Percentiles rank a stretch among this genome's conserved stretches.
phyloP scores from a whole-genome alignment of 2,888 invertebrate species.

The Chrysotoxum bicinctum region DNA sequence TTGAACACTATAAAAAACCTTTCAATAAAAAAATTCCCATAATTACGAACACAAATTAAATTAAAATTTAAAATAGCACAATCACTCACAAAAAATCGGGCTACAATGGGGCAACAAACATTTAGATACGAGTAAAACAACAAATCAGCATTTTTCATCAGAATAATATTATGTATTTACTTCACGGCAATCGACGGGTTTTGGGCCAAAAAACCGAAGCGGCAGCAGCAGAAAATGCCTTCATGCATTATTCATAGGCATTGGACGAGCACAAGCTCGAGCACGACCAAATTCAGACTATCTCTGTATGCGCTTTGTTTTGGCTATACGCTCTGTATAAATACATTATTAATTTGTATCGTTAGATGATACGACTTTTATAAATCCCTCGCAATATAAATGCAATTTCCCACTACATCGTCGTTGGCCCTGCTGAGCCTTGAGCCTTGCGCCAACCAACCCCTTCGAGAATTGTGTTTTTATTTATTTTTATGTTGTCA shows the following conservation, averaged over 20 bases:
- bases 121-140: constrained; percentile 40
- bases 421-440: not conserved
- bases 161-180: constrained; percentile 60
- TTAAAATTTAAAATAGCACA: constrained; percentile 70
- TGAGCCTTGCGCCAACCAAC: constrained; percentile 17
- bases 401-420: constrained; percentile 65
- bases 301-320: constrained; percentile 64
- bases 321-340: constrained; percentile 66
- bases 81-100: constrained; percentile 29
- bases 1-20: not conserved
- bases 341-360: constrained; percentile 73
- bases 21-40: constrained; percentile 20
- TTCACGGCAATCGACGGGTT: constrained; percentile 44
- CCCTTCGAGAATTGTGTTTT: constrained; percentile 64
- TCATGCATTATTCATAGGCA: constrained; percentile 71
- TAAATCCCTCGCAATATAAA: constrained; percentile 71
- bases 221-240: constrained; percentile 33
- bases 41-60: constrained; percentile 67
- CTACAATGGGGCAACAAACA: constrained; percentile 8
- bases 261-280: constrained; percentile 26
- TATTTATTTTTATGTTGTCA: constrained; percentile 64
- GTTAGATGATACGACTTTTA: constrained; percentile 72
- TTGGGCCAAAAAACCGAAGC: not conserved
- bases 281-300: constrained; percentile 39
- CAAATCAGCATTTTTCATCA: constrained; percentile 67